Evolutionary conservation across 2,888 invertebrate species (phyloP), one percentile per base, ranked within the genome.

Genomic region (Campoplex capitator): DNA sequence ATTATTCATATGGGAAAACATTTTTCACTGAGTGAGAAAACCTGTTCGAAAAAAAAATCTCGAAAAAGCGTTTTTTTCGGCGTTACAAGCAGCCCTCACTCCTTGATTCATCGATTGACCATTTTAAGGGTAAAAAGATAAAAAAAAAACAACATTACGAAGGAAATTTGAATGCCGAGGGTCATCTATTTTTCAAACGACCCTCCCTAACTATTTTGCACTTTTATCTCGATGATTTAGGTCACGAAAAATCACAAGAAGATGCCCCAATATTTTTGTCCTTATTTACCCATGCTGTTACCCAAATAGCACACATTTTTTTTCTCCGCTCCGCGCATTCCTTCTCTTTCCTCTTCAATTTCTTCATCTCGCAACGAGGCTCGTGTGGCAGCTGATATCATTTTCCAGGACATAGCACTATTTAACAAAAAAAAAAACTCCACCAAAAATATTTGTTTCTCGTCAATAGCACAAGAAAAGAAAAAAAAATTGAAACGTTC

Each of bases 321-420:
- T 51, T 11, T 67, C 23, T 23, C n/a, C 7, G 7, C 11, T n/a
- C 54, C 11, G n/a, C 32, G 16, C 32, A 2, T 32, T 32, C 18
- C 32, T 71, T 51, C 28, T 48, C 3, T 28, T 16, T 67, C 68
- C 56, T 58, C 84, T 84, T 84, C 87, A 85, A 84, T 87, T 85
- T 84, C 79, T 79, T 35, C 78, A 85, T 87, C 23, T 65, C 48
- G 48, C 51, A 70, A 79, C 68, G 82, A 71, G 82, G 71, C 51
- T 79, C 75, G 65, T 54, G 62, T 35, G 83, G 48, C 65, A 74
- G 84, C 79, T 83, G 82, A 84, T 87, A 87, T 87, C 82, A 87
- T 87, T 84, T 87, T 85, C 35, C 82, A n/a, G 6, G 62, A 32
- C 62, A 16, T 62, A 23, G 23, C 23, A 23, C 23, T 23, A 23